phyloP scores from a whole-genome alignment of 2,113 vertebrate species.

The Ptilonorhynchus violaceus region DNA sequence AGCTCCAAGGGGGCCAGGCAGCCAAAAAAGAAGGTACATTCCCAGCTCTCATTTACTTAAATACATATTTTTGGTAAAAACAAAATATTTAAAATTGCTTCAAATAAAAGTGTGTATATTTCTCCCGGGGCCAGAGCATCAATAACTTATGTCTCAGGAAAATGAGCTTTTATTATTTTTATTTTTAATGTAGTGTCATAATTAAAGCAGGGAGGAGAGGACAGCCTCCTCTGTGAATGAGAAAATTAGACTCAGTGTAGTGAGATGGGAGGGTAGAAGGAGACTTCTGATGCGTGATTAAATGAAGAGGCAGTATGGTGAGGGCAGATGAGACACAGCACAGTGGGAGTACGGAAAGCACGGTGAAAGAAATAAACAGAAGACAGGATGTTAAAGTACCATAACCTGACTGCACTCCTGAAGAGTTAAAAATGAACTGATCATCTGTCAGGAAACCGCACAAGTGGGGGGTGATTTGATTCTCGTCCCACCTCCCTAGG shows the following conservation, averaged over 20 bases:
- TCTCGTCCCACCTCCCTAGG: background rate
- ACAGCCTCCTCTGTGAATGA: constrained; percentile 61
- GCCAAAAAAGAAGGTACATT: constrained; percentile 17
- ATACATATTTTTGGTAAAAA: constrained; percentile 16
- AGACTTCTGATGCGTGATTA: constrained; percentile 52
- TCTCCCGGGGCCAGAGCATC: constrained; percentile 26
- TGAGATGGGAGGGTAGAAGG: constrained; percentile 51
- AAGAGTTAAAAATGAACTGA: constrained; percentile 54
- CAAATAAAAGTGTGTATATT: background rate
- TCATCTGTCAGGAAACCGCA: constrained; percentile 1
- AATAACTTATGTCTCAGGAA: constrained; percentile 30
- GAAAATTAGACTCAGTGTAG: constrained; percentile 50
- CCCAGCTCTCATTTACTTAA: constrained; percentile 26
- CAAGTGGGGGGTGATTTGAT: background rate
- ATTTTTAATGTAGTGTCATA: constrained; percentile 42
- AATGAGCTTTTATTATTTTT: constrained; percentile 35
- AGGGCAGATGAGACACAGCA: constrained; percentile 44
- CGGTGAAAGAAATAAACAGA: constrained; percentile 45
- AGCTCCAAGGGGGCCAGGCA: constrained; percentile 51
- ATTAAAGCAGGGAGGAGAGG: constrained; percentile 61
- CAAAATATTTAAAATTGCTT: constrained; percentile 16
- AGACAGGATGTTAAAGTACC: constrained; percentile 47
- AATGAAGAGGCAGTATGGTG: constrained; percentile 52
- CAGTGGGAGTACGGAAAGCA: constrained; percentile 38
- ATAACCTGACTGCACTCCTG: constrained; percentile 9